phyloP scores from a whole-genome alignment of 2,797 vertebrate species.

The Alcedo quadribrachys region DNA sequence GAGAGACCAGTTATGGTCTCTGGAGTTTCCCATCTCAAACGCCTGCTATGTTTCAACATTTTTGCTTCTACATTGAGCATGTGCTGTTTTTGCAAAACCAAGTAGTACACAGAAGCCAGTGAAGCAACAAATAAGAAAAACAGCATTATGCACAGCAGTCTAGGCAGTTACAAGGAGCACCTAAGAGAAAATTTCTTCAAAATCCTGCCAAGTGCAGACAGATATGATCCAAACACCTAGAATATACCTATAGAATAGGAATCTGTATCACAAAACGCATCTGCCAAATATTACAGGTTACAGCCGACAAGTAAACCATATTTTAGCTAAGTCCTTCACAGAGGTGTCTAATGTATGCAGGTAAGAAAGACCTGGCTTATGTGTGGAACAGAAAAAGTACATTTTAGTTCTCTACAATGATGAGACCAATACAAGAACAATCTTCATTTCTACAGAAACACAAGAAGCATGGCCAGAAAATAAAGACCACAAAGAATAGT shows the following conservation, averaged over 20 bases:
- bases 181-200: neutral
- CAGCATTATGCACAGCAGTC: neutral
- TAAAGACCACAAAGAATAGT: neutral
- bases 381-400: neutral
- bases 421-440: neutral
- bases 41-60: neutral
- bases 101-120: neutral
- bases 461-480: neutral
- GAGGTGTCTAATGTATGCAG: neutral
- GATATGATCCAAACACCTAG: neutral
- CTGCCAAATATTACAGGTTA: neutral
- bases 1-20: neutral
- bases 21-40: neutral
- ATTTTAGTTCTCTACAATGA: neutral
- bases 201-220: neutral
- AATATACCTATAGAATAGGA: neutral
- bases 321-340: neutral
- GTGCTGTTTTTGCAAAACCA: neutral
- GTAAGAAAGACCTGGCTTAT: neutral
- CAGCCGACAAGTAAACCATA: neutral
- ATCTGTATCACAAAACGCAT: neutral
- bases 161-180: neutral
- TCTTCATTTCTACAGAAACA: neutral
- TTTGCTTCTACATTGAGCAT: neutral
- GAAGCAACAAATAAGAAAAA: neutral